Evolutionary conservation across 2,888 invertebrate genomes (phyloP).

Genomic region (Ophioninae sp.): DNA sequence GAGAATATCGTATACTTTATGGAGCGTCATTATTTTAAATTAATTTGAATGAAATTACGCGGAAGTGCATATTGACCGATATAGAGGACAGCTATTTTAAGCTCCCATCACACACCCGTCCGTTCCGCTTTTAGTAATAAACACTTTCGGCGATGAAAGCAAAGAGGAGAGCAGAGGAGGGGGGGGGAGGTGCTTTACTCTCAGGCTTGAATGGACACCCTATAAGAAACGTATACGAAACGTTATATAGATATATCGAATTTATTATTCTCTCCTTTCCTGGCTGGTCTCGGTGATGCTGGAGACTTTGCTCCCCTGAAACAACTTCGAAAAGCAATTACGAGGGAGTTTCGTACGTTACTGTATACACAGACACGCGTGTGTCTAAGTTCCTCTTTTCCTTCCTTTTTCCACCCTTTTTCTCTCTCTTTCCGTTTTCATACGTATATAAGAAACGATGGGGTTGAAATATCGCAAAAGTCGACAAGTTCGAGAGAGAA

Average conservation of each 20-base stretch:
- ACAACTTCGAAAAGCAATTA: slow-evolving; percentile 66
- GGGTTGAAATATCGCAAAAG: slow-evolving; percentile 47
- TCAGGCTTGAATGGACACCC: slow-evolving; percentile 7
- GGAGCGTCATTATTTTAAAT: not conserved
- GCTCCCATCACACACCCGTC: not conserved
- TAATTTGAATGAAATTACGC: not conserved
- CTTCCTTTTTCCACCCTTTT: no score
- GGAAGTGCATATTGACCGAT: not conserved
- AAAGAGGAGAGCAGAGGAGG: not conserved
- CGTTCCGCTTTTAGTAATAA: not conserved
- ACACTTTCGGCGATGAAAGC: slow-evolving; percentile 47
- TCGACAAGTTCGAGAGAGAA: slow-evolving; percentile 40
- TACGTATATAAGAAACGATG: slow-evolving; percentile 4
- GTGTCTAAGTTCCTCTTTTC: no score
- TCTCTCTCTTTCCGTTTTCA: not conserved
- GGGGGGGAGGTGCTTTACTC: not conserved
- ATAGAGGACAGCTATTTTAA: slow-evolving; percentile 6
- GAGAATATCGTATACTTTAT: not conserved
- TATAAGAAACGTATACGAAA: slow-evolving; percentile 21
- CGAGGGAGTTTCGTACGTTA: slow-evolving; percentile 51
- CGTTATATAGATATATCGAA: slow-evolving; percentile 43
- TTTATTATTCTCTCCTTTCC: slow-evolving; percentile 58
- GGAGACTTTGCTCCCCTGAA: slow-evolving; percentile 48
- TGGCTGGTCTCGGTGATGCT: slow-evolving; percentile 37
- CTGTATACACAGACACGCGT: slow-evolving; percentile 4